Percentiles rank a stretch among this genome's conserved stretches.
phyloP scores from a whole-genome alignment of 1,140 invertebrate species.

The Tribolium castaneum region DNA sequence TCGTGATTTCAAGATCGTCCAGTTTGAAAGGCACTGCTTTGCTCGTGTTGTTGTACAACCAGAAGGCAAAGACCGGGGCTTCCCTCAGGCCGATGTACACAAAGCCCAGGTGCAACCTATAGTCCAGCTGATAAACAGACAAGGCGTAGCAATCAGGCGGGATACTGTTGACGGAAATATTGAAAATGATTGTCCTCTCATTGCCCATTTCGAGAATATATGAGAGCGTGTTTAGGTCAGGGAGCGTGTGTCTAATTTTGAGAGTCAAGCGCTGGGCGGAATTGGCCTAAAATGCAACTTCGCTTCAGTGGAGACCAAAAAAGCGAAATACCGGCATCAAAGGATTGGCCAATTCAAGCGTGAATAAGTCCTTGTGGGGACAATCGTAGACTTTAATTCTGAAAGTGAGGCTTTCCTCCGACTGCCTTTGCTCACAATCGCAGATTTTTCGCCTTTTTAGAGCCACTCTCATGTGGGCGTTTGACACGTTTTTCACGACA shows the following conservation, averaged over 20 bases:
- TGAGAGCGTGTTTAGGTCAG: slow-evolving; percentile 20
- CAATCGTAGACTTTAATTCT: slow-evolving; percentile 52
- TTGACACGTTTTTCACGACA: slow-evolving; percentile 49
- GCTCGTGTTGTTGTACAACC: slow-evolving; percentile 56
- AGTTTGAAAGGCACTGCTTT: slow-evolving; percentile 43
- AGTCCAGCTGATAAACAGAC: slow-evolving; percentile 13
- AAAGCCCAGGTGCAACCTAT: slow-evolving; percentile 18
- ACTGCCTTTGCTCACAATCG: slow-evolving; percentile 49
- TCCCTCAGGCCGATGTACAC: slow-evolving; percentile 44
- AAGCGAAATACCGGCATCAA: neutral
- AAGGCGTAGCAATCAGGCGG: neutral
- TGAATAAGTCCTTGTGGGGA: slow-evolving; percentile 52
- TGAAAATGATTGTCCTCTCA: slow-evolving; percentile 44
- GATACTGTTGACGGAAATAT: slow-evolving; percentile 46
- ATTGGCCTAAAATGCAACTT: slow-evolving; percentile 5
- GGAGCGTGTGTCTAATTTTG: slow-evolving; percentile 39
- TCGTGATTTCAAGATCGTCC: slow-evolving; percentile 17
- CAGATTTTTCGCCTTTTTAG: slow-evolving; percentile 55
- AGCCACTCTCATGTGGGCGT: slow-evolving; percentile 38
- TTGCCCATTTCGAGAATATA: slow-evolving; percentile 46
- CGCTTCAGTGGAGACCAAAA: neutral
- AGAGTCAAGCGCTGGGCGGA: slow-evolving; percentile 14
- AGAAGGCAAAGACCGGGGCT: slow-evolving; percentile 47
- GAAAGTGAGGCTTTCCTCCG: slow-evolving; percentile 38
- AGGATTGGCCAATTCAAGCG: neutral